Percentiles rank a stretch among this genome's conserved stretches.
Conservation (phyloP, 2,797 vertebrate genomes). For the Xiphophorus birchmanni region DNA sequence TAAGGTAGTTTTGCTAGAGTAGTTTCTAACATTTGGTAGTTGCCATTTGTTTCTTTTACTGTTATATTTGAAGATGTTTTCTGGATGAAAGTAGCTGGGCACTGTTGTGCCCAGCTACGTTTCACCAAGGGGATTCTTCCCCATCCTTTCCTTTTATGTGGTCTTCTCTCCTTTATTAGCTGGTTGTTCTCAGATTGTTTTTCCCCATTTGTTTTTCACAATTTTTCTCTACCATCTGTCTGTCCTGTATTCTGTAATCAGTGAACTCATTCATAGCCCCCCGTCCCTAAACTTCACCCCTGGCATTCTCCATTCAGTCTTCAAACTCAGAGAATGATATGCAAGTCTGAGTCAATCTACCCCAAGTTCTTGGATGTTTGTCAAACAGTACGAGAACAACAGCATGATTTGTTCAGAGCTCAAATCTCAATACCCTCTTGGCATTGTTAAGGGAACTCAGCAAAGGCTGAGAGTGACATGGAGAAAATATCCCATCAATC, state of each 20-base stretch:
- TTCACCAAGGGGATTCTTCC: conserved; percentile 58
- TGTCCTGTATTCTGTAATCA: conserved; percentile 56
- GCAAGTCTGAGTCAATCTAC: conserved; percentile 63
- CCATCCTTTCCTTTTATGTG: conserved; percentile 48
- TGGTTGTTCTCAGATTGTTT: conserved; percentile 38
- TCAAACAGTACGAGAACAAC: conserved; percentile 62
- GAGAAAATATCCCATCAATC: conserved; percentile 76
- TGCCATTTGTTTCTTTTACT: conserved; percentile 52
- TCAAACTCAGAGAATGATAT: conserved; percentile 59
- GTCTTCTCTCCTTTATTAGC: conserved; percentile 55
- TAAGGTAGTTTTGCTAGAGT: conserved; percentile 19
- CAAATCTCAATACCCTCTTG: conserved; percentile 67
- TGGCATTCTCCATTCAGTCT: conserved; percentile 63
- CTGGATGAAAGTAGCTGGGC: conserved; percentile 60
- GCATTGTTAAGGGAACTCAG: conserved; percentile 67
- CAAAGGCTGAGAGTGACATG: conserved; percentile 60
- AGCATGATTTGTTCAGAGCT: conserved; percentile 63
- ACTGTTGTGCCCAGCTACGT: conserved; percentile 49
- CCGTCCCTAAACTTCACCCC: conserved; percentile 59
- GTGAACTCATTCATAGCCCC: conserved; percentile 47
- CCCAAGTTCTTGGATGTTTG: conserved; percentile 67
- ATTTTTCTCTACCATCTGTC: conserved; percentile 62
- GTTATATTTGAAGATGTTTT: conserved; percentile 66
- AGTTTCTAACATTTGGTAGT: conserved; percentile 43
- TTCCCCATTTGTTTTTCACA: not conserved